These are phyloP conservation scores for Steromphala cineraria DNA, from an alignment of 2,888 invertebrate species.

Conservation along the genomic window DNA sequence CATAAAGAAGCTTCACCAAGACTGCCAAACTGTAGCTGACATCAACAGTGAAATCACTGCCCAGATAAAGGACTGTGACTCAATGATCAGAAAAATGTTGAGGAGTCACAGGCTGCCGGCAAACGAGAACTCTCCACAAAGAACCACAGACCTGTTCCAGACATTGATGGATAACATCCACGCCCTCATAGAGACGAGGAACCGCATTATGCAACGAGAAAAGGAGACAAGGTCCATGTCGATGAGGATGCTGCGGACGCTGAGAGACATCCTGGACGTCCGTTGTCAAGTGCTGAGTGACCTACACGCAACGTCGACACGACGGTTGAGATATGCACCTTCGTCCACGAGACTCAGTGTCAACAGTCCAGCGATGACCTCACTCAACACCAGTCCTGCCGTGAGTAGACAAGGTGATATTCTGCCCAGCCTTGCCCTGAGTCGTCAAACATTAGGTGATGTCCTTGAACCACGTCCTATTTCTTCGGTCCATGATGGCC, in stretches of 20 bases:
- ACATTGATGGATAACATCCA: slow-evolving; percentile 54
- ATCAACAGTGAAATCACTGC: slow-evolving; percentile 49
- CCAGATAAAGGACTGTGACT: slow-evolving; percentile 49
- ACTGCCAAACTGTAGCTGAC: slow-evolving; percentile 49
- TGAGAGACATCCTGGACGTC: slow-evolving; percentile 49
- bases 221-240: slow-evolving; percentile 48
- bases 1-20: slow-evolving; percentile 51
- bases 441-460: neutral
- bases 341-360: neutral
- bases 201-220: slow-evolving; percentile 43
- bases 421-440: neutral
- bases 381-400: neutral
- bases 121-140: neutral
- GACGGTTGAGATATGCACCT: neutral
- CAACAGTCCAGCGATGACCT: neutral
- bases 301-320: slow-evolving; percentile 19
- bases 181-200: slow-evolving; percentile 41
- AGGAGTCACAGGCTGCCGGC: neutral
- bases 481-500: slow-evolving; percentile 48
- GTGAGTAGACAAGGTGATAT: neutral
- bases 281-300: slow-evolving; percentile 36
- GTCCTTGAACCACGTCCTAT: slow-evolving; percentile 40
- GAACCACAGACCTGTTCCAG: slow-evolving; percentile 46
- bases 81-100: slow-evolving; percentile 42
- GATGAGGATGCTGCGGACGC: slow-evolving; percentile 47